phyloP scores from a whole-genome alignment of 2,888 invertebrate species.

The Muschampia plurimacula region DNA sequence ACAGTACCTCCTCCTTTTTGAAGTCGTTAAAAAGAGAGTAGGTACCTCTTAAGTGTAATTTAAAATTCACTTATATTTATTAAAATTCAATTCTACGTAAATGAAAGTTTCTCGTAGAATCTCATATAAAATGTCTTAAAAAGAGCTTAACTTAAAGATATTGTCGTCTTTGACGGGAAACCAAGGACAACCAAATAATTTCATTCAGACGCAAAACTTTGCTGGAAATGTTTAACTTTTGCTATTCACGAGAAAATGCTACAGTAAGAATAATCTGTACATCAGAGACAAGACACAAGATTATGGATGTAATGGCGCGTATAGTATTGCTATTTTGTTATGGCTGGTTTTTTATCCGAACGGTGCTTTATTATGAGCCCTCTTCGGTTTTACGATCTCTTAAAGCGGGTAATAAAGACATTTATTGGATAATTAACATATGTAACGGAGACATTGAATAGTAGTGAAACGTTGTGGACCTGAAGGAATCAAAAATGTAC shows the following conservation, averaged over 20 bases:
- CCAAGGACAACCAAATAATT: constrained; percentile 33
- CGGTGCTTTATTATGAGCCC: constrained; percentile 33
- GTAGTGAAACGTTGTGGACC: not conserved
- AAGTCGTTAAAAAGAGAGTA: not conserved
- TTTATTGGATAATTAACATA: constrained; percentile 37
- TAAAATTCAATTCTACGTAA: constrained; percentile 25
- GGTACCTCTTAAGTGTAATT: constrained; percentile 2
- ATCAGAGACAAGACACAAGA: constrained; percentile 19
- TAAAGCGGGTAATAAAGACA: constrained; percentile 35
- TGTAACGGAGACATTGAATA: constrained; percentile 21
- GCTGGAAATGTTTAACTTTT: constrained; percentile 31
- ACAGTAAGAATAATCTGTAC: constrained; percentile 2
- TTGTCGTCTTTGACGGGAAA: constrained; percentile 19
- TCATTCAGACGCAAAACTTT: constrained; percentile 26
- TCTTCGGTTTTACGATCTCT: constrained; percentile 34
- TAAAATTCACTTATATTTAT: constrained; percentile 14
- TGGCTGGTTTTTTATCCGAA: constrained; percentile 34
- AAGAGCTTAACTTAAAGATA: constrained; percentile 26
- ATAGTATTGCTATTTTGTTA: constrained; percentile 22
- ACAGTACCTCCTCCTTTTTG: no score
- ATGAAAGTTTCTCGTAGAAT: constrained; percentile 23
- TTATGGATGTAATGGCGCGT: constrained; percentile 18
- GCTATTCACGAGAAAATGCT: constrained; percentile 11
- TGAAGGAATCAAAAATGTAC: constrained; percentile 11
- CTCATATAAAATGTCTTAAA: constrained; percentile 21